A percentile compares a stretch with the other conserved stretches of the same genome.
Evolutionary conservation across 1,140 invertebrate species (phyloP).

Genomic region (Scaptomyza graminum): DNA sequence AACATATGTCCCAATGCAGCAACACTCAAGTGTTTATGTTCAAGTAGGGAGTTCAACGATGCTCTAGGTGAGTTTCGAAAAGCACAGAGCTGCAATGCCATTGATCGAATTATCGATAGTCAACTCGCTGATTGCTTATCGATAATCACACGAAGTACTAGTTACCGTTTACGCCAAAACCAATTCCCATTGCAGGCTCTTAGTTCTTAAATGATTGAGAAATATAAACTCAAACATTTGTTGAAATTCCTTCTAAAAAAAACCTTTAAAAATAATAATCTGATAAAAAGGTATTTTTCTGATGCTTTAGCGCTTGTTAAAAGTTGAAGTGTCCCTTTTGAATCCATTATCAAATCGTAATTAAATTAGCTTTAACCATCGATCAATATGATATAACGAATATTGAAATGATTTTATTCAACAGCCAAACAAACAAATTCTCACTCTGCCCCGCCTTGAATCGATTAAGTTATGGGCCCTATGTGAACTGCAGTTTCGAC

Average conservation of each 20-base stretch:
- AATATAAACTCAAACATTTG: too few relatives aligned
- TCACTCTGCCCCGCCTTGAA: not conserved
- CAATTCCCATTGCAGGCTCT: too few relatives aligned
- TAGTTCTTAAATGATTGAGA: too few relatives aligned
- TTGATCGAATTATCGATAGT: slow-evolving; percentile 25
- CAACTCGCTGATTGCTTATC: not conserved
- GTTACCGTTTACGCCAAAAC: not conserved
- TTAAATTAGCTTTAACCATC: slow-evolving; percentile 5
- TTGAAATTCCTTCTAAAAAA: too few relatives aligned
- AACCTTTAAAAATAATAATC: too few relatives aligned
- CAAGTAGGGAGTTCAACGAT: slow-evolving; percentile 1
- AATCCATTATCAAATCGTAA: too few relatives aligned
- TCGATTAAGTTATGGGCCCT: slow-evolving; percentile 24
- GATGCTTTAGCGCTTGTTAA: too few relatives aligned
- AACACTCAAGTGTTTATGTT: slow-evolving; percentile 10
- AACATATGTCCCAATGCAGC: slow-evolving; percentile 10
- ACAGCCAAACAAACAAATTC: slow-evolving; percentile 1
- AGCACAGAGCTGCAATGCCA: not conserved
- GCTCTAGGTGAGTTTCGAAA: not conserved
- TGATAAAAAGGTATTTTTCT: too few relatives aligned
- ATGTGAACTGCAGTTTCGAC: slow-evolving; percentile 9
- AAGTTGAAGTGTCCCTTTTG: too few relatives aligned
- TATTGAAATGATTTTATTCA: slow-evolving; percentile 31
- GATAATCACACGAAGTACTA: not conserved
- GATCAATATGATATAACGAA: slow-evolving; percentile 22